Evolutionary conservation across 2,113 vertebrate genomes (phyloP), one percentile per base, ranked within the genome.

Genomic region (Nymphicus hollandicus): DNA sequence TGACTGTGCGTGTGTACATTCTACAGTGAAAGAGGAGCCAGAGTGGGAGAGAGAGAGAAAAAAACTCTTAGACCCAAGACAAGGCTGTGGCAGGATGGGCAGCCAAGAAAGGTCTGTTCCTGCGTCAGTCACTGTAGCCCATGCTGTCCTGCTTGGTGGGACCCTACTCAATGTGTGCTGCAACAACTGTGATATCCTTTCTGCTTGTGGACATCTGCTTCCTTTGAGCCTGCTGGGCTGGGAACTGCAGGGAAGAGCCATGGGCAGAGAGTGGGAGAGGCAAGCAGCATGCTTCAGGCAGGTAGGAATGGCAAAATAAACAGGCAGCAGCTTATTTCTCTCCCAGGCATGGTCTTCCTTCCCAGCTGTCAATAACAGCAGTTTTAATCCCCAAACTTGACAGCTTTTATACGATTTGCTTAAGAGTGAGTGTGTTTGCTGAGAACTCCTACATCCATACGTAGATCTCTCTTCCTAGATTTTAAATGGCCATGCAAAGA

Each of bases 241-340:
- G 24, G 19, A 81, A 16, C 68, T 61, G 37, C n/a, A 23, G 37
- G 2, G 4, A 9, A 70, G 3, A 78, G 5, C 6, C 17, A 7
- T 1, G 16, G 28, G 13, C n/a, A 39, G 50, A 33, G 74, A 68
- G 9, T 0, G 0, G 10, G 19, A 77, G 50, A 53, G 15, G 17
- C 0, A 0, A 84, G 31, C 1, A 0, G 39, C 17, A 11, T 71
- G 15, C 20, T 61, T 31, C 0, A 0, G 37, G 47, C 6, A 52
- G 22, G 35, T 11, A n/a, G 44, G 27, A 80, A 60, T 11, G 17
- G 52, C 35, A 80, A 53, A 69, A 88, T 16, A 80, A 73, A 22
- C 41, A 41, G 24, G 39, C 20, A 53, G 35, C 3, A 5, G 12
- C 43, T 74, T 43, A 3, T 13, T 3, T 4, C 10, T 55, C 44